These are phyloP conservation scores for Polydesmus complanatus DNA, from an alignment of 2,888 invertebrate genomes.

Conservation along the genomic window DNA sequence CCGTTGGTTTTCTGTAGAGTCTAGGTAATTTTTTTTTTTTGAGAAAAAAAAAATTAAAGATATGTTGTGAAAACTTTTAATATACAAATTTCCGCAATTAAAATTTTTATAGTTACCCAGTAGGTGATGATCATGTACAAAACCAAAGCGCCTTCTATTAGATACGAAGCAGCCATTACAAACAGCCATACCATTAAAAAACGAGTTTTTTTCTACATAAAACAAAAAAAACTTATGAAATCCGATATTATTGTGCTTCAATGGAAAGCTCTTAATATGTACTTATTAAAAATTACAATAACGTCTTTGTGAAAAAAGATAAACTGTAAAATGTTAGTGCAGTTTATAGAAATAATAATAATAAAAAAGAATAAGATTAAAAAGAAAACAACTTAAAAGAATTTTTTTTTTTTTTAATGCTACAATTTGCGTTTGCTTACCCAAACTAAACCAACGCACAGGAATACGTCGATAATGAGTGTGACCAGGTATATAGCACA, in stretches of 20 bases:
- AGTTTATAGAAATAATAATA: neutral
- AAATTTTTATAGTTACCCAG: constrained; percentile 9
- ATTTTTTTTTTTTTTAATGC: neutral
- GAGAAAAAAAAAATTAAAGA: too few relatives aligned
- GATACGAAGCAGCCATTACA: constrained; percentile 9
- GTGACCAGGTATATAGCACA: constrained; percentile 13
- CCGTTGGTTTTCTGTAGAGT: constrained; percentile 37
- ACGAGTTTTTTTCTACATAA: constrained; percentile 14
- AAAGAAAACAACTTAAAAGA: neutral
- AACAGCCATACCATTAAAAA: constrained; percentile 7
- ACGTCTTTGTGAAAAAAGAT: too few relatives aligned
- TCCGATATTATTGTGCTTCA: too few relatives aligned
- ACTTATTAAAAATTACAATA: too few relatives aligned
- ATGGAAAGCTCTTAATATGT: too few relatives aligned
- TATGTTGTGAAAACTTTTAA: too few relatives aligned
- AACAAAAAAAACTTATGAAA: neutral
- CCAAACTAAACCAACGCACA: constrained; percentile 11
- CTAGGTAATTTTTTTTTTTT: too few relatives aligned
- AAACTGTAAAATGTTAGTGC: too few relatives aligned
- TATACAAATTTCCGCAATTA: neutral
- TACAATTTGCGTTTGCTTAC: too few relatives aligned
- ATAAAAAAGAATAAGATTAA: neutral
- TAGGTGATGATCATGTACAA: constrained; percentile 13
- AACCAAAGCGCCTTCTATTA: constrained; percentile 14
- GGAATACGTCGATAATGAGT: constrained; percentile 1